Evolutionary conservation across 1,140 invertebrate species (phyloP).

Genomic region (Dendrolimus punctatus): DNA sequence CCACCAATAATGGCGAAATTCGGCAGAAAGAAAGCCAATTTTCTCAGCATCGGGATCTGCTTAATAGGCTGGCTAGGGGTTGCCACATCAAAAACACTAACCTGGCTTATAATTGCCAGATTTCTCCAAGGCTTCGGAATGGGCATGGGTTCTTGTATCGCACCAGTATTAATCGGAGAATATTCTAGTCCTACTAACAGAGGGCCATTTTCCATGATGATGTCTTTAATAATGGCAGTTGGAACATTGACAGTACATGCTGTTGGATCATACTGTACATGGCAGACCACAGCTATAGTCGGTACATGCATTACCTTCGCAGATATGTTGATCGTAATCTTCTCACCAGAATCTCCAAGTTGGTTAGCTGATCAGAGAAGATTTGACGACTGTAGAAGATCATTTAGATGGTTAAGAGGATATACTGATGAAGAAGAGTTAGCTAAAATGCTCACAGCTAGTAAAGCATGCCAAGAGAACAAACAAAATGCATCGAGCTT

Average conservation of each 20-base stretch:
- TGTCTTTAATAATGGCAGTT: slow-evolving; percentile 25
- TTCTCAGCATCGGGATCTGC: slow-evolving; percentile 21
- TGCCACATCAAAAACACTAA: slow-evolving; percentile 18
- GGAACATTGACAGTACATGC: slow-evolving; percentile 29
- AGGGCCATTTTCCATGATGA: slow-evolving; percentile 31
- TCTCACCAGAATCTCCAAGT: slow-evolving; percentile 34
- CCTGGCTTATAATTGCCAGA: slow-evolving; percentile 21
- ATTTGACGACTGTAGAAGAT: slow-evolving; percentile 25
- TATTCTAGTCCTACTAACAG: slow-evolving; percentile 33
- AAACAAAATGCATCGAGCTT: slow-evolving; percentile 19
- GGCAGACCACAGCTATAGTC: slow-evolving; percentile 25
- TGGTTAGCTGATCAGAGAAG: slow-evolving; percentile 29
- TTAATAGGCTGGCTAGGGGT: slow-evolving; percentile 29
- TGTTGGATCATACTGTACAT: slow-evolving; percentile 24
- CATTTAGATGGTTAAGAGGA: slow-evolving; percentile 33
- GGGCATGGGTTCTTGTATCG: slow-evolving; percentile 28
- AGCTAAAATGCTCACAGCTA: slow-evolving; percentile 27
- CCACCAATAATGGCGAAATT: slow-evolving; percentile 31
- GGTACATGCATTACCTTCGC: slow-evolving; percentile 23
- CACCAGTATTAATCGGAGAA: slow-evolving; percentile 33
- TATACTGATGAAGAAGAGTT: slow-evolving; percentile 32
- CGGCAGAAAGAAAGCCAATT: slow-evolving; percentile 27
- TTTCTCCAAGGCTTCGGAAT: slow-evolving; percentile 31
- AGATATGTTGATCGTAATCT: slow-evolving; percentile 24
- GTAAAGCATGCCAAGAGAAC: slow-evolving; percentile 17